Base-by-base conservation (phyloP, 1,140 invertebrate genomes). In the Atta cephalotes region DNA sequence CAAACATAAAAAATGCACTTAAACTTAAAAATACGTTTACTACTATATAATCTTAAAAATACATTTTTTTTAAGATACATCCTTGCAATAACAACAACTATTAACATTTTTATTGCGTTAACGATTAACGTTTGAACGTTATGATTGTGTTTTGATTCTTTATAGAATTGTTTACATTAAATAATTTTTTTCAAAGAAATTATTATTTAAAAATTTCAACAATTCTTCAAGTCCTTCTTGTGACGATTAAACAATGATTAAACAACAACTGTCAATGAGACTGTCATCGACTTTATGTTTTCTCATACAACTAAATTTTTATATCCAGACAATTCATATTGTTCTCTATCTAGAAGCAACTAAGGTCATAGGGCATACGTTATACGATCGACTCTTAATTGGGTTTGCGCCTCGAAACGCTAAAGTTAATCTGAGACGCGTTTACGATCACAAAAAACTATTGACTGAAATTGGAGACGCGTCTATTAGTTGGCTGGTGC, bases 381-480 rank as follows among this genome's bases (percentile, higher is more conserved):
- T 90, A 91, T 91, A 92, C 86, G 90, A 91, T 72, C 72, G 79
- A 66, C 70, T 89, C 88, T 89, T 93, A 93, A 93, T 93, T 93
- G 92, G 90, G 77, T 91, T 93, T 91, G 87, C 82, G 86, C 81
- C 87, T 87, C 88, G 63, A 88, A 81, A 79, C 87, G 88, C 85
- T 89, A 88, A 91, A 91, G 93, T 93, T 93, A 93, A 94, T 93
- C 90, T 77, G 88, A 90, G 85, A 92, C 89, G 87, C 92, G 88
- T 94, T 95, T 94, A 94, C 92, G 93, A 94, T 92, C 88, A 92
- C 92, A 93, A 93, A 94, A 95, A 94, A 93, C 90, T 92, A 93
- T 93, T 91, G 89, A 92, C 80, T 90, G 93, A 95, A 94, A 95
- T 94, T 94, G 88, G 93, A 94, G 93, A 94, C 86, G 92, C 85